Base-by-base conservation (phyloP, 2,888 invertebrate species). In the Cenopis cana region DNA sequence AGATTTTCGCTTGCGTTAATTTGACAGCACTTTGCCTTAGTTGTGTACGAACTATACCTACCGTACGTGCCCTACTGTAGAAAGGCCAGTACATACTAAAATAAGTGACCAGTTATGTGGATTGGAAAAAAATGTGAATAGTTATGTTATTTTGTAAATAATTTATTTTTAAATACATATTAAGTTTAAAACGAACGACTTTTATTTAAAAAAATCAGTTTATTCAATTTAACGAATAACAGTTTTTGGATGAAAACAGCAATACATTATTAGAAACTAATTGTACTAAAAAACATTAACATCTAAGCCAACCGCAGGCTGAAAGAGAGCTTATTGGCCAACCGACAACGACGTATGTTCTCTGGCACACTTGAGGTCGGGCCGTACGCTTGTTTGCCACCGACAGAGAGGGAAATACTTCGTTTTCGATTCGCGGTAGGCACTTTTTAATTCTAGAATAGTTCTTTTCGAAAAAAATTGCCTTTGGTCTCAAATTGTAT, bases 181-280 rank as follows among this genome's bases (percentile, higher is more conserved):
- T 62, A 72, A 57, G 68, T 50, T 72, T 66, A 54, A 29, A 33
- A 33, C 29, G 11, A 52, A 18, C 12, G 20, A 29, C 5, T 4
- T 66, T 70, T 46, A n/a, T 24, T 57, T 64, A 29, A 10, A 20
- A 55, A 50, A 81, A 79, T 8, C 33, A 1, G 33, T 33, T n/a
- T 6, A 46, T 46, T n/a, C n/a, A n/a, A n/a, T 46, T 46, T 6
- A 8, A 41, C 6, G 14, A 46, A 46, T n/a, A 46, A 46, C 46
- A 46, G n/a, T 6, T 46, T 4, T 6, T 46, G 14, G 1, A n/a
- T 46, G 46, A 46, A 14, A 41, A 41, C 41, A 41, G 14, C 41
- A 14, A n/a, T 46, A 46, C n/a, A 8, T 33, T 33, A 33, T 2
- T 33, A 46, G 46, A 46, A 46, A 11, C 5, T 14, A 46, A 46